Evolutionary conservation across 2,797 vertebrate species (phyloP).

Genomic region (Fratercula arctica): DNA sequence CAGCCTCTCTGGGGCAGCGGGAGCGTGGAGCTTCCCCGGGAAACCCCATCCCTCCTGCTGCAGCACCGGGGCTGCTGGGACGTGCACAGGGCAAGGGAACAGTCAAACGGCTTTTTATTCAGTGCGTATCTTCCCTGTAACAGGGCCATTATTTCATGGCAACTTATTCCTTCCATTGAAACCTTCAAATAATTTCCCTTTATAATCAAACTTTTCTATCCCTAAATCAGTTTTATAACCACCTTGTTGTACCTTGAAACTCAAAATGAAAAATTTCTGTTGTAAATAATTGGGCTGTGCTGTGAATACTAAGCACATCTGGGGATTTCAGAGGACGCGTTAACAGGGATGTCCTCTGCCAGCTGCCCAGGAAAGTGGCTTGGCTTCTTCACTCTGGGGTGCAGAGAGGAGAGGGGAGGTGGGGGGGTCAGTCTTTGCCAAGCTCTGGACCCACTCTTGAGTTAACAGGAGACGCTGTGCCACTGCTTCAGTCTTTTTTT

Average conservation of each 20-base stretch:
- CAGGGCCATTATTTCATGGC: slow-evolving; percentile 18
- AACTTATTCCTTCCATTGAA: slow-evolving; percentile 31
- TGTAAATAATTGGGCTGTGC: slow-evolving; percentile 52
- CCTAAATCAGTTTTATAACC: slow-evolving; percentile 70
- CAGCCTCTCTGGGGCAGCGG: not conserved
- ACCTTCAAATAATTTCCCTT: slow-evolving; percentile 39
- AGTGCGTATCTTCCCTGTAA: not conserved
- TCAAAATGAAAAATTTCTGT: slow-evolving; percentile 54
- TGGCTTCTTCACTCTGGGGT: not conserved
- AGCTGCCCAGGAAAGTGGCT: not conserved
- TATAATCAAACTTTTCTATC: slow-evolving; percentile 64
- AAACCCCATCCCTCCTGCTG: not conserved
- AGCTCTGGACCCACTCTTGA: not conserved
- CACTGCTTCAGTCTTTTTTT: not conserved
- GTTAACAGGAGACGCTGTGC: not conserved
- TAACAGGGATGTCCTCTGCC: not conserved
- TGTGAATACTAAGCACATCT: slow-evolving; percentile 6
- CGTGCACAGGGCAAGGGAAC: not conserved
- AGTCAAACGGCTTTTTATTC: slow-evolving; percentile 4
- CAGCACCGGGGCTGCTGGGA: rapidly evolving
- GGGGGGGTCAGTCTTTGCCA: not conserved
- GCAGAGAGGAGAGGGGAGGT: not conserved
- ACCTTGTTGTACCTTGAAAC: slow-evolving; percentile 61
- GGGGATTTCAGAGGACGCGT: not conserved
- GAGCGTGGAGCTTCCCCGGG: not conserved